A percentile compares a stretch with the other conserved stretches of the same genome.
Evolutionary conservation across 2,113 vertebrate genomes (phyloP).

Genomic region (Serinus canaria): DNA sequence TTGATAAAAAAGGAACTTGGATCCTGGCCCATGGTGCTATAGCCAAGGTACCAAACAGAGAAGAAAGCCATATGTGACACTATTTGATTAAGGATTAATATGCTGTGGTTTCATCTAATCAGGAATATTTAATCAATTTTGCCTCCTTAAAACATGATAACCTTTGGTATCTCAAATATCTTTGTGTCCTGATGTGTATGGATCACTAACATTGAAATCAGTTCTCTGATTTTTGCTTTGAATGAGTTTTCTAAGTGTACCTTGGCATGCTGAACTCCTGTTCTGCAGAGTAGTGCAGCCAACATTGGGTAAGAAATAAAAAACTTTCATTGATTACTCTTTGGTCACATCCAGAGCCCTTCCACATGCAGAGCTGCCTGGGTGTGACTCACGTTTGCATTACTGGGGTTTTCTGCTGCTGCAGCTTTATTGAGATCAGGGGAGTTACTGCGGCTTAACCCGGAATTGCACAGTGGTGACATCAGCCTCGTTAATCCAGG

Average conservation of each 20-base stretch:
- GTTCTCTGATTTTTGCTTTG: neutral
- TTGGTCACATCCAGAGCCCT: neutral
- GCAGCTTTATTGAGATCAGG: constrained; percentile 39
- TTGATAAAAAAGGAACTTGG: constrained; percentile 1
- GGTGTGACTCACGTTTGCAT: neutral
- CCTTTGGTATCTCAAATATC: neutral
- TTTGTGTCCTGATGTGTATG: neutral
- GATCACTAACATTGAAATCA: neutral
- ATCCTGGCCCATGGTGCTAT: neutral
- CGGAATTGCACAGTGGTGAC: constrained; percentile 33
- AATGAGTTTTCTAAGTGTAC: neutral
- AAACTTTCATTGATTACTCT: neutral
- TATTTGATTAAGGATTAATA: neutral
- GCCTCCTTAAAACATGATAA: neutral
- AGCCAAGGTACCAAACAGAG: neutral
- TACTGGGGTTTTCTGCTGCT: constrained; percentile 29
- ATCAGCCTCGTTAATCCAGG: constrained; percentile 32
- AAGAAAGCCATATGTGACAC: neutral
- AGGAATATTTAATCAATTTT: neutral
- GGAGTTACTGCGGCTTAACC: constrained; percentile 42
- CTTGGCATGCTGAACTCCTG: neutral
- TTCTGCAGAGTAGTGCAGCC: neutral
- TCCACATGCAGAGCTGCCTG: neutral
- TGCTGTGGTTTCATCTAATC: neutral
- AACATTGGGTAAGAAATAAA: neutral